Evolutionary conservation across 1,140 invertebrate species (phyloP).

Genomic region (Cydia splendana): DNA sequence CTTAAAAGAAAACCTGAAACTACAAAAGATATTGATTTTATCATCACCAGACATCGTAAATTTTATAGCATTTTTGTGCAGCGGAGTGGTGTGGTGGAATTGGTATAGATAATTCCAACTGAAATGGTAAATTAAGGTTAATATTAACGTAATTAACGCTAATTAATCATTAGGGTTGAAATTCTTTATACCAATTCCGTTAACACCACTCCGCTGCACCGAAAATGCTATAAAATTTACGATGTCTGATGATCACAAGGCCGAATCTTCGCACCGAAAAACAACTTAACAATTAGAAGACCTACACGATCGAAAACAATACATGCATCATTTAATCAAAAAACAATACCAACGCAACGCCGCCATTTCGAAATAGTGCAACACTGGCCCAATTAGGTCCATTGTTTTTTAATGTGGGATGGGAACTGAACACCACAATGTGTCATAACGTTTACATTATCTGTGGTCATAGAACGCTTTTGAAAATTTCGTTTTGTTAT

Average conservation of each 20-base stretch:
- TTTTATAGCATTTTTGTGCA: too few relatives aligned
- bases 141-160: too few relatives aligned
- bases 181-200: too few relatives aligned
- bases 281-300: neutral
- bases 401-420: constrained; percentile 32
- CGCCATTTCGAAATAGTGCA: constrained; percentile 10
- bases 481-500: constrained; percentile 9
- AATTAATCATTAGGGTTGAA: too few relatives aligned
- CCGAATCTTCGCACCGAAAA: neutral
- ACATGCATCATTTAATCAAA: constrained; percentile 23
- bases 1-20: too few relatives aligned
- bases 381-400: constrained; percentile 21
- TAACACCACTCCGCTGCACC: too few relatives aligned
- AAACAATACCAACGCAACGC: constrained; percentile 14
- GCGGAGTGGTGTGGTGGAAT: too few relatives aligned
- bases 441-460: constrained; percentile 31
- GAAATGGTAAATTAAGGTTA: too few relatives aligned
- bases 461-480: constrained; percentile 15
- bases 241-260: neutral
- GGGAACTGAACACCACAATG: constrained; percentile 31
- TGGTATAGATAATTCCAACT: too few relatives aligned
- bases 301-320: constrained; percentile 5
- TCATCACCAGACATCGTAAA: too few relatives aligned
- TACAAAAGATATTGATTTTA: neutral
- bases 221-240: too few relatives aligned